Evolutionary conservation across 2,113 vertebrate genomes (phyloP), one percentile per base, ranked within the genome.

Genomic region (Silurus meridionalis): DNA sequence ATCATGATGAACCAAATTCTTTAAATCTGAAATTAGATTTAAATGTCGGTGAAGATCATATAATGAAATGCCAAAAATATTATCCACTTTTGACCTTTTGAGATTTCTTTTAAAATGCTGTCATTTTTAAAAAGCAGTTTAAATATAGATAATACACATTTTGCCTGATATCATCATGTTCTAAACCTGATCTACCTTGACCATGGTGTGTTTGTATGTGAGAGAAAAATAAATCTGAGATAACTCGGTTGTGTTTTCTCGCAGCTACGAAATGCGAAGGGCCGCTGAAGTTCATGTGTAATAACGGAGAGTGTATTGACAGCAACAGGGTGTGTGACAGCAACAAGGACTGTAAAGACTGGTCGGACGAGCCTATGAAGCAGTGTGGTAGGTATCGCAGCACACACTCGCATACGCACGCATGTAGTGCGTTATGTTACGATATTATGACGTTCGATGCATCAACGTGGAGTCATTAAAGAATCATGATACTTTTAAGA

Each of bases 361-460:
- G 97, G 97, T 99, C 98, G 46, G 98, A 99, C 89, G 98, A 99
- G 90, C 97, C 97, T 83, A 92, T 95, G 91, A 98, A 97, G 93
- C 97, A 98, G 92, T 99, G 97, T 87, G 97, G 97, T 99, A 95
- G 95, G 96, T 93, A 91, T 0, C 15, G 4, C 25, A 37, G 63
- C 13, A 69, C n/a, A 84, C 17, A 48, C 82, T 37, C 37, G 2
- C 37, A 37, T 37, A 37, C 37, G 37, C 37, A 37, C 37, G 37
- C 37, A 3, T 37, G 37, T 37, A 3, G 37, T 2, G 37, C 37
- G 37, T 37, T 37, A 37, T 37, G 37, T 37, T 37, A 3, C 37
- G 37, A 37, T 37, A 37, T 37, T 48, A 72, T 72, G 37, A 21
- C 19, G 69, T 48, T 48, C 7, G 6, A 5, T 52, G 48, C 48